Conservation (phyloP, 2,888 invertebrate species). For the Vesta saturnalis region DNA sequence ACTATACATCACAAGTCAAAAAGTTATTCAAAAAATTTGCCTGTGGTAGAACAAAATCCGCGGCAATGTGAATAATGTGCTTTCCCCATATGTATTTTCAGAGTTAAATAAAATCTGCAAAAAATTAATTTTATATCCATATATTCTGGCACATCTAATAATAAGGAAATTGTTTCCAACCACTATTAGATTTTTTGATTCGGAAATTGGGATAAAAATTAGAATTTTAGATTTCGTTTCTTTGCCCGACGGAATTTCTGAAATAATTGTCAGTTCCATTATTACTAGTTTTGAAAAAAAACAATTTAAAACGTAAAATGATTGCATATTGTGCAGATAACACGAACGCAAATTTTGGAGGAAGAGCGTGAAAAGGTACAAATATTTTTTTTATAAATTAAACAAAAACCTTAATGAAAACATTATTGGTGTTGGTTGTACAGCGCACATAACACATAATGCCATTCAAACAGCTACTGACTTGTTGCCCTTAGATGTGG, state of each 20-base stretch:
- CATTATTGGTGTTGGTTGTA: slow-evolving; percentile 12
- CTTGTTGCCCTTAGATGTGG: too few species aligned
- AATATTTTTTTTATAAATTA: too few species aligned
- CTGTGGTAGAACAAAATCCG: slow-evolving; percentile 38
- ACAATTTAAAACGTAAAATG: slow-evolving; percentile 17
- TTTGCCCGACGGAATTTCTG: too few species aligned
- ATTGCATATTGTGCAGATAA: slow-evolving; percentile 37
- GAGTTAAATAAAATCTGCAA: slow-evolving; percentile 20
- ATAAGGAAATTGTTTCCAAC: too few species aligned
- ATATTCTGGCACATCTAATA: background rate
- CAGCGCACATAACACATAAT: slow-evolving; percentile 10
- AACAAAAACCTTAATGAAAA: slow-evolving; percentile 37
- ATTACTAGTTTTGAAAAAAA: slow-evolving; percentile 35
- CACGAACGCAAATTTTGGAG: slow-evolving; percentile 41
- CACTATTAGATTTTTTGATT: background rate
- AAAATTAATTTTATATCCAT: slow-evolving; percentile 19
- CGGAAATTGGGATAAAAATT: slow-evolving; percentile 5
- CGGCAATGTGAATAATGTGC: slow-evolving; percentile 26
- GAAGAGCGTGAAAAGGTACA: too few species aligned
- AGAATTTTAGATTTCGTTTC: background rate
- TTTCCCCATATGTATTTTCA: slow-evolving; percentile 25
- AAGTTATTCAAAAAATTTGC: slow-evolving; percentile 38
- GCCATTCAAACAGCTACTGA: too few species aligned
- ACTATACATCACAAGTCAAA: slow-evolving; percentile 42
- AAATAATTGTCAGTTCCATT: slow-evolving; percentile 23